phyloP scores from a whole-genome alignment of 2,888 invertebrate genomes.

The Phengaris alcon region DNA sequence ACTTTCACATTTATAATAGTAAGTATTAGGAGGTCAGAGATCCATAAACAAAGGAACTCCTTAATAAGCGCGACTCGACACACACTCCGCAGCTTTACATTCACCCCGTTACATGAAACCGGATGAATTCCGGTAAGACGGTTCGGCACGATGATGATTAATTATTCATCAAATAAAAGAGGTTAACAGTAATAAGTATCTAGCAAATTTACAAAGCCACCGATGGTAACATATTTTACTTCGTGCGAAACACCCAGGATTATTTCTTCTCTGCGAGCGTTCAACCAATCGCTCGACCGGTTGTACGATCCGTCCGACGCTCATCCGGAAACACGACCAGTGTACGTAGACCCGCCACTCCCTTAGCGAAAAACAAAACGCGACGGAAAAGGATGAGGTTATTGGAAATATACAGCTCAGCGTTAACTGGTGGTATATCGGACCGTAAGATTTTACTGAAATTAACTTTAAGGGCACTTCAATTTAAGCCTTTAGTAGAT shows the following conservation, averaged over 20 bases:
- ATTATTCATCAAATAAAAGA: conserved; percentile 29
- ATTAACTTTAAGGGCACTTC: conserved; percentile 72
- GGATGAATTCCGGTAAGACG: not conserved
- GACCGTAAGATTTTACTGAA: conserved; percentile 74
- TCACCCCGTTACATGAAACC: not conserved
- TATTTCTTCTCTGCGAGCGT: conserved; percentile 52
- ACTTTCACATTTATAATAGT: too few relatives aligned
- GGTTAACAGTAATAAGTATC: conserved; percentile 39
- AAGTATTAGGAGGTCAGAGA: not conserved
- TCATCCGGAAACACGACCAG: conserved; percentile 49
- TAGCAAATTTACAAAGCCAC: conserved; percentile 52
- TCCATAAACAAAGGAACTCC: not conserved
- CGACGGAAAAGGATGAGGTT: conserved; percentile 35
- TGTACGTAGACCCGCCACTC: conserved; percentile 46
- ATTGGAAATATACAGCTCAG: conserved; percentile 38
- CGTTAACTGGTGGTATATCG: conserved; percentile 46
- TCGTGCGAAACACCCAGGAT: conserved; percentile 60
- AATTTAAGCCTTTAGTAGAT: conserved; percentile 68
- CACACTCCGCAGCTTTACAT: not conserved
- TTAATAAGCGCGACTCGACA: not conserved
- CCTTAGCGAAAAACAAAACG: conserved; percentile 38
- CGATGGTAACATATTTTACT: conserved; percentile 65
- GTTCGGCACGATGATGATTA: not conserved
- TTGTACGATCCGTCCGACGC: conserved; percentile 46
- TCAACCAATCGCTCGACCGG: conserved; percentile 48